Base-by-base conservation (phyloP, 2,797 vertebrate genomes). In the Menidia menidia region DNA sequence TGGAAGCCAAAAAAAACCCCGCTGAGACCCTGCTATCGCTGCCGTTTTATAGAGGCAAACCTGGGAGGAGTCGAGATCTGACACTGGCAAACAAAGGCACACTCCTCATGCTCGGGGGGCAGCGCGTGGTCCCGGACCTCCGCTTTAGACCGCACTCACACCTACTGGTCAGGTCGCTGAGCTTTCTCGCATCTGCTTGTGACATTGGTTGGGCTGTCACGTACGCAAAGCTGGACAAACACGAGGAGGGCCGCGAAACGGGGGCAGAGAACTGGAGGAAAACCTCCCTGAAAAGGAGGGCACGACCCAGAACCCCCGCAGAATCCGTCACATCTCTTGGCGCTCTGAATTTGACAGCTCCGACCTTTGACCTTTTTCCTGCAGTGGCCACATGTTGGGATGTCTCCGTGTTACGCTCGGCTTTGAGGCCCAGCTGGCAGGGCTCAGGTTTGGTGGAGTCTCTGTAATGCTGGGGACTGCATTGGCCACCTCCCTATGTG, bases 1-100 rank as follows among this genome's bases (percentile, higher is more conserved):
- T 86, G 88, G 85, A 92, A 88, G 86, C 75, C 47, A 76, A 79
- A 78, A 79, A 78, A 86, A 92, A 92, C 87, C 87, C 82, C 91
- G 47, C 47, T 5, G 51, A 66, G 47, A 53, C 52, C n/a, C 63
- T 44, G 51, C 0, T 18, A 31, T 31, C 4, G 0, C 16, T 35
- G 32, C 6, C 15, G 65, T 82, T 93, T 92, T 94, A 94, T 95
- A 91, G 43, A 33, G 4, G 10, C 9, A 2, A 18, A 56, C 67
- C 47, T 7, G 83, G 88, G 84, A 87, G 91, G 89, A 84, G 91
- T 82, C 6, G 4, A 82, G 63, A 78, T 74, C 64, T 74, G 77
- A 54, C 78, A 75, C 32, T 58, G 43, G 54, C 77, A 82, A 83
- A 86, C 79, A 84, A 58, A 73, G 61, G 68, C 77, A 75, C 66